Evolutionary conservation across 2,888 invertebrate genomes (phyloP).

Genomic region (Eupithecia insigniata): DNA sequence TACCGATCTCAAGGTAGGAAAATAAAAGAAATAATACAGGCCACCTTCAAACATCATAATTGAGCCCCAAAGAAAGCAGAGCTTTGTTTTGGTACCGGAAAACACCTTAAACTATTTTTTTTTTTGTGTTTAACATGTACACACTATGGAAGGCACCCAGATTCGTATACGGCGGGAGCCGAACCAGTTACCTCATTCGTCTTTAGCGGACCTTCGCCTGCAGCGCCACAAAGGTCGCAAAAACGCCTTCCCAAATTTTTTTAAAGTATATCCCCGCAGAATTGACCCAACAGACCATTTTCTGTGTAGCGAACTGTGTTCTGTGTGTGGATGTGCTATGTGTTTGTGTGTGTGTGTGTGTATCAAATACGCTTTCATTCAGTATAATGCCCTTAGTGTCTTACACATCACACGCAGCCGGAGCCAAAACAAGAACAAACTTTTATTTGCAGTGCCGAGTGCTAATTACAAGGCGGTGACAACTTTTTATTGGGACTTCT

Average conservation of each 20-base stretch:
- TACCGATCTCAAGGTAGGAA: background rate
- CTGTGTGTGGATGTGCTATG: too few species aligned
- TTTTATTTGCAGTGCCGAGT: slow-evolving; percentile 65
- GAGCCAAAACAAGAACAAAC: slow-evolving; percentile 56
- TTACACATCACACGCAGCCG: slow-evolving; percentile 27
- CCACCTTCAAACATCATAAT: background rate
- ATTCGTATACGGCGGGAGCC: background rate
- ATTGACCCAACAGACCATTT: background rate
- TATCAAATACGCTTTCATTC: slow-evolving; percentile 41
- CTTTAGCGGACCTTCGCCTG: background rate
- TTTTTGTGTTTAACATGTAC: too few species aligned
- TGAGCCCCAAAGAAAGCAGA: background rate
- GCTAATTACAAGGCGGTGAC: slow-evolving; percentile 67
- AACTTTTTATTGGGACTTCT: slow-evolving; percentile 55
- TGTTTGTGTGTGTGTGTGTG: background rate
- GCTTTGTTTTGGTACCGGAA: background rate
- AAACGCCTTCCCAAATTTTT: background rate
- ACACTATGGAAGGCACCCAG: background rate
- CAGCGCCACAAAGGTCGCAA: background rate
- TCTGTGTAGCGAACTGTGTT: background rate
- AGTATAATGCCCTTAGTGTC: slow-evolving; percentile 56
- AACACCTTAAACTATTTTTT: background rate
- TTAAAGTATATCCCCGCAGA: background rate
- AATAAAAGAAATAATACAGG: background rate
- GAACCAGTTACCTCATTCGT: background rate